phyloP scores from a whole-genome alignment of 2,797 vertebrate genomes.

The Acanthurus leucopareius region DNA sequence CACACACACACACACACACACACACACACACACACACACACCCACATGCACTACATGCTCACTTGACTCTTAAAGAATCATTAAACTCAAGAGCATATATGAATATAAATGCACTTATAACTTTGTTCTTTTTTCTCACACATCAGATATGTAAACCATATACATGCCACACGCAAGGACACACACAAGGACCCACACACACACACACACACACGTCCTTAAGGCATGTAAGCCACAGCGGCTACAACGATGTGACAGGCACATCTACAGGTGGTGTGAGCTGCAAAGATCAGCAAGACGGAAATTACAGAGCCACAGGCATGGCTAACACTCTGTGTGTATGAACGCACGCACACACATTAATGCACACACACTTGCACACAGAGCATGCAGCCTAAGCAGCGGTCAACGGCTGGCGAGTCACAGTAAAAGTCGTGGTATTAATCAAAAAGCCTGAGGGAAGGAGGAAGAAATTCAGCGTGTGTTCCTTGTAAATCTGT shows the following conservation, averaged over 20 bases:
- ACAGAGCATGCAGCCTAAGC: conserved; percentile 18
- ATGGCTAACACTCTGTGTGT: conserved; percentile 38
- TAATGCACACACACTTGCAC: conserved; percentile 2
- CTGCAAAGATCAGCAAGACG: conserved; percentile 54
- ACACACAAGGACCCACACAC: conserved; percentile 21
- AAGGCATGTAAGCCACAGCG: conserved; percentile 59
- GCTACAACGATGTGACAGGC: conserved; percentile 60
- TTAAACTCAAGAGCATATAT: not conserved
- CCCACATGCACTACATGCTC: not conserved
- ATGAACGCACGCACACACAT: conserved; percentile 12
- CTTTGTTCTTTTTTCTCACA: conserved; percentile 23
- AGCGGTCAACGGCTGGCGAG: conserved; percentile 20
- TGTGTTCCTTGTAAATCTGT: conserved; percentile 55
- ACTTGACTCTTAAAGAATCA: not conserved
- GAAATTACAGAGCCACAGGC: conserved; percentile 61
- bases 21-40: too few species aligned
- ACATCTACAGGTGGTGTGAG: conserved; percentile 68
- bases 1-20: too few species aligned
- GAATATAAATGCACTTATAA: not conserved
- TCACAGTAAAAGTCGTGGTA: conserved; percentile 42
- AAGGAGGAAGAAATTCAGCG: conserved; percentile 26
- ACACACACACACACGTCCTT: conserved; percentile 39
- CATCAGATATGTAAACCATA: not conserved
- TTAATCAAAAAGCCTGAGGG: conserved; percentile 45
- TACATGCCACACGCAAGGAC: conserved; percentile 16